Evolutionary conservation across 2,888 invertebrate genomes (phyloP).

Genomic region (Cosmorhoe ocellata): DNA sequence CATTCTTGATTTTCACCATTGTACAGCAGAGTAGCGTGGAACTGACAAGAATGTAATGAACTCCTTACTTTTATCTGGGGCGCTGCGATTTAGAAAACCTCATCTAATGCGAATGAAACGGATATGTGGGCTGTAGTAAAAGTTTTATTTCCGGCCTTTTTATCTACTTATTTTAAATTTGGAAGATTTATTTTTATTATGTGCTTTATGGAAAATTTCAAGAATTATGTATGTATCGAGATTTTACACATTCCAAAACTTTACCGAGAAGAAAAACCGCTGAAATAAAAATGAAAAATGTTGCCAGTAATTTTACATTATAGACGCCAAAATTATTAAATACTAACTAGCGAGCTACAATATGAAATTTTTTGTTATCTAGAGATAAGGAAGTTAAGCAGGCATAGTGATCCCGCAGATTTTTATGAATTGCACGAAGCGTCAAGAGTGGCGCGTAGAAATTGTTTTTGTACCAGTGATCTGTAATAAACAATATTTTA

Average conservation of each 20-base stretch:
- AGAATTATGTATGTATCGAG: no score
- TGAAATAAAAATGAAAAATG: no score
- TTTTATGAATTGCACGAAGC: slow-evolving; percentile 21
- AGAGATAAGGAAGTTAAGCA: slow-evolving; percentile 10
- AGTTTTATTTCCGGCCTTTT: background rate
- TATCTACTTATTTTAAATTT: background rate
- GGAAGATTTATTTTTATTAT: no score
- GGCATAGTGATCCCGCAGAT: slow-evolving; percentile 14
- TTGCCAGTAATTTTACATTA: no score
- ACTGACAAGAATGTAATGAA: slow-evolving; percentile 33
- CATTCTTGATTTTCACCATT: background rate
- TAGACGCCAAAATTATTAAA: no score
- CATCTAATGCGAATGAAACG: slow-evolving; percentile 11
- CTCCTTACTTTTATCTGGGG: slow-evolving; percentile 23
- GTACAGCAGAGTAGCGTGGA: slow-evolving; percentile 17
- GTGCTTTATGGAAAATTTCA: no score
- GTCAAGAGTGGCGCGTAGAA: slow-evolving; percentile 1
- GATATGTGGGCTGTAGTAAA: slow-evolving; percentile 4
- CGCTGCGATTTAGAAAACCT: slow-evolving; percentile 19
- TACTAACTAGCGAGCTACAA: background rate
- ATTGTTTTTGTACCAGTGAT: background rate
- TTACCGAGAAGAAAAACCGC: no score
- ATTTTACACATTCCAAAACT: no score
- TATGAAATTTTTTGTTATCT: slow-evolving; percentile 2
- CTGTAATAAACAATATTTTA: no score